Evolutionary conservation across 2,797 vertebrate species (phyloP), one percentile per base, ranked within the genome.

Genomic region (Chiloscyllium punctatum): DNA sequence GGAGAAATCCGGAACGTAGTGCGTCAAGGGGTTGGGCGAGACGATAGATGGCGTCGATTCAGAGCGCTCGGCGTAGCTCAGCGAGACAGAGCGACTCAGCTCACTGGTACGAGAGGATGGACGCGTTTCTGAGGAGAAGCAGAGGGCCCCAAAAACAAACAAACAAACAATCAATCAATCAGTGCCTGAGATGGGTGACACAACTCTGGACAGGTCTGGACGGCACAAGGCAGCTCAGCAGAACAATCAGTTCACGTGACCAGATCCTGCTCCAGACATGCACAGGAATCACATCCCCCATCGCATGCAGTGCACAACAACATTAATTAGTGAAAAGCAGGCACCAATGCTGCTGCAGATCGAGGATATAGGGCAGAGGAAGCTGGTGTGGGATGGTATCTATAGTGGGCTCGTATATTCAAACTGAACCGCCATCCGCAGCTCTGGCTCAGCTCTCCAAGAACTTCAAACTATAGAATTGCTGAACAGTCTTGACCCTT

Each of bases 1-100:
- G 16, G 98, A 98, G 98, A 99, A 99, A 97, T 99, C 99, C 0
- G 98, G 98, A 6, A 97, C 96, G 96, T 99, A 99, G 97, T 98
- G 98, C 97, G 97, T 97, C 98, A 66, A 99, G 98, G 97, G 98
- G 98, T 98, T 98, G 97, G 98, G 97, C 1, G 98, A 97, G 71
- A 97, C 72, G 0, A 97, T 97, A 57, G 98, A 97, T 0, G 97
- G 97, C n/a, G 98, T 96, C 0, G 97, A 97, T 0, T 98, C 97
- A 0, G 96, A 96, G 53, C 98, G 98, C 42, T 99, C 99, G 0
- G 98, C 96, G 96, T 97, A 98, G 95, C 98, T 98, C 96, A 99
- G 98, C 0, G 99, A 99, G 0, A 98, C 97, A 0, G 99, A 98
- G 72, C 98, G 98, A 96, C 98, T 99, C 96, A 99, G 97, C 27